Percentiles rank a stretch among this genome's conserved stretches.
Evolutionary conservation across 30 jellyfish, hydroid and myxozoan species (phyloP).

Genomic region (Hydractinia echinata): DNA sequence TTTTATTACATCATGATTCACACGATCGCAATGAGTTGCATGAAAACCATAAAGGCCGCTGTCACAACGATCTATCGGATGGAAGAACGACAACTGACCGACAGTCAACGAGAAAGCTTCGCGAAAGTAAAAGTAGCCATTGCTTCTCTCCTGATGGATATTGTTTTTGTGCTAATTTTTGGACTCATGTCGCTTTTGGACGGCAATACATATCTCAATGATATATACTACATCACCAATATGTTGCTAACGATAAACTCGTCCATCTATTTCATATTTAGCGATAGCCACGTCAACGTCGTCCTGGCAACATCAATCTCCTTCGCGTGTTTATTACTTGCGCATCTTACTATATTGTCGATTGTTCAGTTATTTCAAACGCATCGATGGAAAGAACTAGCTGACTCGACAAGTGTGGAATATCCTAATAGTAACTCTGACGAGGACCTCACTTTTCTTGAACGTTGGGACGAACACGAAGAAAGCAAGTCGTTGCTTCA

Average conservation of each 20-base stretch:
- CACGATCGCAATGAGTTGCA: neutral
- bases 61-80: neutral
- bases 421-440: too few relatives aligned
- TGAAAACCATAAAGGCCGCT: neutral
- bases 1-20: conserved; percentile 22
- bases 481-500: too few relatives aligned
- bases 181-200: neutral
- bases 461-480: too few relatives aligned
- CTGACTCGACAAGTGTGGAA: too few relatives aligned
- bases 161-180: neutral
- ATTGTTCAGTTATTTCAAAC: neutral
- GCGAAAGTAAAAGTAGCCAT: neutral
- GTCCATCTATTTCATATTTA: neutral
- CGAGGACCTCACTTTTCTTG: too few relatives aligned
- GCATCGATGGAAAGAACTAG: neutral
- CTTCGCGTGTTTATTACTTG: neutral
- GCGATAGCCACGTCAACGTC: conserved; percentile 9
- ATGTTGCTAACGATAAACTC: neutral
- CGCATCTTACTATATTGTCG: neutral
- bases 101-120: neutral
- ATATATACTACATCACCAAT: neutral
- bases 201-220: conserved; percentile 4
- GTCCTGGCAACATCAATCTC: neutral
- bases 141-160: neutral
- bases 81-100: conserved; percentile 8